Base-by-base conservation (phyloP, 2,113 vertebrate genomes). In the Semicossyphus pulcher region DNA sequence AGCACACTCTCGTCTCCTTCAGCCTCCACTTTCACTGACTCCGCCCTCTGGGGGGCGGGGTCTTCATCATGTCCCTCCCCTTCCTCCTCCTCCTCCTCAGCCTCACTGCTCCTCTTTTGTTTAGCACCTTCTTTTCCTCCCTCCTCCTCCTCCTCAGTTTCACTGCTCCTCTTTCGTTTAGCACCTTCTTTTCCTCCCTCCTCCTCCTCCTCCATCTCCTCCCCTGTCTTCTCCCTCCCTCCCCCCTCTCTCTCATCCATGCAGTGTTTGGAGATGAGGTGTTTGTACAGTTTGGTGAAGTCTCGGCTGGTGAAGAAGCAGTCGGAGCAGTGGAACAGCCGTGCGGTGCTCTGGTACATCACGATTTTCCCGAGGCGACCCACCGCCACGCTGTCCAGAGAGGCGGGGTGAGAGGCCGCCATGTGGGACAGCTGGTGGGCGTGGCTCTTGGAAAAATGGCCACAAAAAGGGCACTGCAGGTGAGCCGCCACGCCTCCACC, bases 281-380 rank as follows among this genome's bases (percentile, higher is more conserved):
- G 89, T 1, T 72, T 76, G 79, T 81, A 91, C 3, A 92, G 49
- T 5, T 83, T 89, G 75, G 15, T 64, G 70, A 92, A 92, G 63
- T 90, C 87, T 3, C 61, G 15, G 70, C 61, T 29, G 29, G 89
- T 92, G 77, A 26, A 79, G 77, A 91, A 91, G 47, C 91, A 92
- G 21, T 36, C 20, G 4, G 47, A 39, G 68, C 91, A 92, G 86
- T 92, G 91, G 83, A 88, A 92, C 5, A 92, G 79, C 9, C 44
- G 39, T 0, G 74, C 88, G 0, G 72, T 51, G 48, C 67, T 80
- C 83, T 92, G 91, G 62, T 92, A 92, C 44, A 87, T 84, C 36
- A 92, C 3, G 42, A 87, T 76, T 72, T 68, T 83, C n/a, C 91
- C 89, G 0, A 92, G 89, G 20, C 89, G 88, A 41, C 91, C 91